Conservation (phyloP, 2,888 invertebrate species). For the Drosophila nr. fundita region DNA sequence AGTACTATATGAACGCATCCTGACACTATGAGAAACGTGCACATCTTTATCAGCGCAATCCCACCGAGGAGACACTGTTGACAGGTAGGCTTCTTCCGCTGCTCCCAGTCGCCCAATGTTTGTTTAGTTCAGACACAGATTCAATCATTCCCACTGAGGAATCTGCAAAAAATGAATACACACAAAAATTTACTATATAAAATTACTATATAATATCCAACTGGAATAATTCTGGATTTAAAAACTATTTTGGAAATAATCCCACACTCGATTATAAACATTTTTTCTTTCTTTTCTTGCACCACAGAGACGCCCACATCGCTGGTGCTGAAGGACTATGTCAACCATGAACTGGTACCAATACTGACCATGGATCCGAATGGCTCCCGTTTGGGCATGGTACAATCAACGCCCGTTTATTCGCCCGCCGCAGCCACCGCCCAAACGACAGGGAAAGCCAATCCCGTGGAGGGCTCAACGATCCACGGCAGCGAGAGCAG, state of each 20-base stretch:
- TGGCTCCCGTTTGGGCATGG: slow-evolving; percentile 59
- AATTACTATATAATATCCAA: no score
- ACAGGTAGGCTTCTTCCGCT: slow-evolving; percentile 80
- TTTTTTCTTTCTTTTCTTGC: background rate
- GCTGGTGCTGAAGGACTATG: slow-evolving; percentile 83
- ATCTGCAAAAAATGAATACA: background rate
- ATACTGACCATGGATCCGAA: slow-evolving; percentile 85
- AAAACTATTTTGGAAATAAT: no score
- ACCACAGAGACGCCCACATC: slow-evolving; percentile 86
- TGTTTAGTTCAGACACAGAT: background rate
- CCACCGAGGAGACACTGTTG: slow-evolving; percentile 87
- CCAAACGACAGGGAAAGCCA: slow-evolving; percentile 4
- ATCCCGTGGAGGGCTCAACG: slow-evolving; percentile 14
- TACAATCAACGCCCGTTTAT: slow-evolving; percentile 55
- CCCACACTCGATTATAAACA: background rate
- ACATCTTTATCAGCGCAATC: slow-evolving; percentile 86
- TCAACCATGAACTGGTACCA: slow-evolving; percentile 85
- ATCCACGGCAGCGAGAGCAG: slow-evolving; percentile 43
- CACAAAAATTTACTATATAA: background rate
- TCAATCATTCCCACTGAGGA: background rate
- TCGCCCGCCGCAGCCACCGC: slow-evolving; percentile 29
- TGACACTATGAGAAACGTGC: slow-evolving; percentile 84
- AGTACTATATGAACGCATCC: slow-evolving; percentile 82
- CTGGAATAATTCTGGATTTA: no score
- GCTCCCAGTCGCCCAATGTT: background rate